Evolutionary conservation across 1,140 invertebrate species (phyloP).

Genomic region (Pectinophora gossypiella): DNA sequence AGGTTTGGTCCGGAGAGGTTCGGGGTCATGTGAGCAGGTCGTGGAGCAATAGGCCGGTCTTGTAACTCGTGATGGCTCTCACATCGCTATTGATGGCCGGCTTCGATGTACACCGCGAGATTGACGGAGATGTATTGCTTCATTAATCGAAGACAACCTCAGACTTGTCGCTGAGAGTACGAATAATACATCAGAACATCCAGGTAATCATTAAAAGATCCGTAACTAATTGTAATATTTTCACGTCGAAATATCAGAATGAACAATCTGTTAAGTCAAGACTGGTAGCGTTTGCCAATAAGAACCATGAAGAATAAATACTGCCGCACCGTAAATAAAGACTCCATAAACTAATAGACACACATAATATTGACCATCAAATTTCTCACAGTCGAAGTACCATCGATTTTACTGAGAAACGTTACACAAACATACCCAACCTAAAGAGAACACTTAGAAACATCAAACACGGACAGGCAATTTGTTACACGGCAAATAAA

Average conservation of each 20-base stretch:
- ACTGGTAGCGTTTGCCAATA: no score
- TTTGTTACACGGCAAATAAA: constrained; percentile 34
- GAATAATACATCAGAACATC: background rate
- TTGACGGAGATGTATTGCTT: constrained; percentile 24
- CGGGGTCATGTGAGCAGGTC: constrained; percentile 22
- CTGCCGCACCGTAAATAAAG: no score
- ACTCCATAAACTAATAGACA: no score
- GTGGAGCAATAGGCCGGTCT: background rate
- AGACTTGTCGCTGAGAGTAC: background rate
- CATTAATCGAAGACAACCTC: constrained; percentile 18
- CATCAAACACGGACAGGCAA: constrained; percentile 23
- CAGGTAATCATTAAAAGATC: no score
- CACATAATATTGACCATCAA: no score
- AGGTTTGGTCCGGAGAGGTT: background rate
- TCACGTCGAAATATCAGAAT: no score
- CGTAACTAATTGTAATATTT: no score
- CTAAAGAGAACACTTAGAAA: constrained; percentile 8
- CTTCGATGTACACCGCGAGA: constrained; percentile 1
- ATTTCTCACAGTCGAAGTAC: background rate
- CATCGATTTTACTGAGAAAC: background rate
- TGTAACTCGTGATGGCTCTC: background rate
- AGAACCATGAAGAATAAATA: no score
- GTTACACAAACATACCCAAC: constrained; percentile 12
- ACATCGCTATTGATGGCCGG: constrained; percentile 22
- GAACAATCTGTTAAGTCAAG: no score